phyloP scores from a whole-genome alignment of 1,140 invertebrate species.

The Scaptomyza montana region DNA sequence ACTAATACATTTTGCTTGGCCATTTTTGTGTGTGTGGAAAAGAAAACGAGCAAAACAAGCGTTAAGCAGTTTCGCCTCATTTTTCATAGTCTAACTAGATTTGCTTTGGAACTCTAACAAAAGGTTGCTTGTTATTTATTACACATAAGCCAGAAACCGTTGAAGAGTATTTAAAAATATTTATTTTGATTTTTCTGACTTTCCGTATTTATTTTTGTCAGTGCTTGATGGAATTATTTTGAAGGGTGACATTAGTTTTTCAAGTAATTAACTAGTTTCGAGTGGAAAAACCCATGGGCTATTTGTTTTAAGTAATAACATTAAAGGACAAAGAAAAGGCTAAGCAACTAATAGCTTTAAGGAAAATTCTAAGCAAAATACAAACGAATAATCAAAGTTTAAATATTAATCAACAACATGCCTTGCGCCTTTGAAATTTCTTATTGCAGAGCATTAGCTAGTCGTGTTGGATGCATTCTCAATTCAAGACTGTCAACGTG shows the following conservation, averaged over 20 bases:
- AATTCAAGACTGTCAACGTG: conserved; percentile 1
- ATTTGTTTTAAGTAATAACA: too few relatives aligned
- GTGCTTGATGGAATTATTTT: too few relatives aligned
- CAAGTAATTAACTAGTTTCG: too few relatives aligned
- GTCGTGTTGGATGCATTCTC: not conserved
- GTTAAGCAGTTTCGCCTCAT: conserved; percentile 78
- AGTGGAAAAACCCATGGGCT: too few relatives aligned
- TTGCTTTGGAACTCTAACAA: conserved; percentile 32
- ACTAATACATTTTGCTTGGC: conserved; percentile 66
- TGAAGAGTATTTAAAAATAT: not conserved
- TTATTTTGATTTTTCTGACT: not conserved
- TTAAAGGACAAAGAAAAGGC: too few relatives aligned
- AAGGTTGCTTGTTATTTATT: conserved; percentile 6
- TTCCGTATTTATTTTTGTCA: too few relatives aligned
- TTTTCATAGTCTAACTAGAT: conserved; percentile 75
- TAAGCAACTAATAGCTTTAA: too few relatives aligned
- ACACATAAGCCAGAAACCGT: not conserved
- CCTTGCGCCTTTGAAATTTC: too few relatives aligned
- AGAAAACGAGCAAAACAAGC: conserved; percentile 40
- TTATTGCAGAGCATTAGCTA: conserved; percentile 24
- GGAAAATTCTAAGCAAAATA: too few relatives aligned
- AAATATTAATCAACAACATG: not conserved
- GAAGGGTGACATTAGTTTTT: too few relatives aligned
- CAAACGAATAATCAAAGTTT: too few relatives aligned
- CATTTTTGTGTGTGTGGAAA: conserved; percentile 37